These are phyloP conservation scores for Myiozetetes cayanensis DNA, from an alignment of 2,113 vertebrate species.

Conservation along the genomic window DNA sequence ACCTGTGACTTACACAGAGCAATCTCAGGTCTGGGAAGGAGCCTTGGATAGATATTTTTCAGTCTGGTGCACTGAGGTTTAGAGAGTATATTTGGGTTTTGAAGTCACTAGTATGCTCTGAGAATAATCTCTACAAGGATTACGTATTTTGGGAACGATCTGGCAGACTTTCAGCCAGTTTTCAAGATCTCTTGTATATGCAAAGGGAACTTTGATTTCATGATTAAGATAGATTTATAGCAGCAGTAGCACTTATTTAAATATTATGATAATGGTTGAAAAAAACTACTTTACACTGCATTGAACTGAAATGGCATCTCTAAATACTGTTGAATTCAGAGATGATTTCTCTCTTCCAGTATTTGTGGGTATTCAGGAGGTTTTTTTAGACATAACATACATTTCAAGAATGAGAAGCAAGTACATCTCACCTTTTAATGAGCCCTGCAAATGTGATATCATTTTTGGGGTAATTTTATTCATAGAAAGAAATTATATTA, in stretches of 20 bases:
- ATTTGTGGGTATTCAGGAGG: not conserved
- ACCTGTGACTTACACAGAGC: not conserved
- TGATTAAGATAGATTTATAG: slow-evolving; percentile 31
- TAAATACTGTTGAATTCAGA: not conserved
- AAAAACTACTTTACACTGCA: not conserved
- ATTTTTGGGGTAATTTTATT: not conserved
- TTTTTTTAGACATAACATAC: not conserved
- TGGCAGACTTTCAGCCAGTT: slow-evolving; percentile 42
- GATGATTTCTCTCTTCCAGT: not conserved
- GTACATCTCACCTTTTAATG: not conserved
- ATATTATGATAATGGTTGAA: not conserved
- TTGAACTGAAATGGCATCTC: not conserved
- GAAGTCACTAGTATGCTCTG: not conserved
- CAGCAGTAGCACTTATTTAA: slow-evolving; percentile 12
- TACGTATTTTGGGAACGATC: not conserved
- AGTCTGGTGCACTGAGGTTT: not conserved
- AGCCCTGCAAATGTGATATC: not conserved
- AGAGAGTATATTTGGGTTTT: not conserved
- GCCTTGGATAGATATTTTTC: not conserved
- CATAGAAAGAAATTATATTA: not conserved
- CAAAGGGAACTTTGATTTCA: slow-evolving; percentile 41
- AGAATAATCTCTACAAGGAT: slow-evolving; percentile 9
- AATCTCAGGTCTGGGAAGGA: not conserved
- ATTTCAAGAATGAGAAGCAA: not conserved
- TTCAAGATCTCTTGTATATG: slow-evolving; percentile 46